Evolutionary conservation across 1,140 invertebrate genomes (phyloP).

Genomic region (Copidosoma floridanum): DNA sequence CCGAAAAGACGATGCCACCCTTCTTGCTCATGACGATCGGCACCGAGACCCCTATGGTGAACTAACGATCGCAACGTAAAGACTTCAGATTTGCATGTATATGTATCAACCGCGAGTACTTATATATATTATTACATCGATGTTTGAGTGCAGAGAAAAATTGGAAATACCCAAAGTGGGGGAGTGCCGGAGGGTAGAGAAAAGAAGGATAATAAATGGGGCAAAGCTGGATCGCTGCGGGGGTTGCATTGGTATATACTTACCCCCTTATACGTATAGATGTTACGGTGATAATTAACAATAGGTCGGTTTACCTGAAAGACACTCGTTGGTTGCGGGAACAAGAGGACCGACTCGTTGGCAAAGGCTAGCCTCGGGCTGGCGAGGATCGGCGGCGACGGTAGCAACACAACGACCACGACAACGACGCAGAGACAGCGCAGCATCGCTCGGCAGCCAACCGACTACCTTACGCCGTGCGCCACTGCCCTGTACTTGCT

Average conservation of each 20-base stretch:
- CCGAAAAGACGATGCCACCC: conserved; percentile 42
- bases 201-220: no score
- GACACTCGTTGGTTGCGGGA: conserved; percentile 35
- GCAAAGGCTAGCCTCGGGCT: not conserved
- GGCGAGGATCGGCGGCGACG: conserved; percentile 21
- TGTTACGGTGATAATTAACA: no score
- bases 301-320: conserved; percentile 35
- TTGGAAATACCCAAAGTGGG: no score
- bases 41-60: conserved; percentile 45
- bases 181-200: no score
- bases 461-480: conserved; percentile 14
- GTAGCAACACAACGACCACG: conserved; percentile 23
- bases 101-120: no score
- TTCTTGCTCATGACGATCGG: conserved; percentile 44
- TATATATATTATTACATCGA: no score
- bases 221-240: no score
- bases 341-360: conserved; percentile 34
- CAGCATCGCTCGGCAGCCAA: conserved; percentile 30
- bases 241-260: no score
- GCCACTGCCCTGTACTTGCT: not conserved
- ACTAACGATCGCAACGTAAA: no score
- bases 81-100: no score
- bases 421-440: not conserved
- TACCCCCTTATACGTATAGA: no score
- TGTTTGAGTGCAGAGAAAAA: no score